Evolutionary conservation across 2,888 invertebrate genomes (phyloP).

Genomic region (Nysson spinosus): DNA sequence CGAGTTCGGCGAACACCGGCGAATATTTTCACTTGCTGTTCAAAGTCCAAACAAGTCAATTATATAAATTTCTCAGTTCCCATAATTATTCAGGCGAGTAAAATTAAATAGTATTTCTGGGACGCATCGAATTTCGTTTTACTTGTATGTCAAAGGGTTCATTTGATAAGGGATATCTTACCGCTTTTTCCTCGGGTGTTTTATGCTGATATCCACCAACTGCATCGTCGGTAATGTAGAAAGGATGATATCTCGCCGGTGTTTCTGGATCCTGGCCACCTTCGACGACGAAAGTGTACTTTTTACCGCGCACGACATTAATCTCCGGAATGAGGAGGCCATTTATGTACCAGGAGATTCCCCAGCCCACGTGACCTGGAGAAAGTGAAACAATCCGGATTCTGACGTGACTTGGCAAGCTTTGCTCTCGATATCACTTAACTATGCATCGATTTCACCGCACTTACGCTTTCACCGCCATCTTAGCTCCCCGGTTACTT

Average conservation of each 20-base stretch:
- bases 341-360: constrained; percentile 96
- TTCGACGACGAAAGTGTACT: constrained; percentile 93
- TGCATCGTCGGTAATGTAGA: constrained; percentile 95
- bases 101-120: too few species aligned
- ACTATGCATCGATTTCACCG: neutral
- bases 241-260: constrained; percentile 93
- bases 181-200: constrained; percentile 88
- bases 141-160: too few species aligned
- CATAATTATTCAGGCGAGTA: too few species aligned
- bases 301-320: constrained; percentile 90
- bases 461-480: too few species aligned
- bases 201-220: constrained; percentile 94
- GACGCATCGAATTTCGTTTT: too few species aligned
- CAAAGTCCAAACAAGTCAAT: too few species aligned
- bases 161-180: too few species aligned
- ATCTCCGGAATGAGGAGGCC: constrained; percentile 94
- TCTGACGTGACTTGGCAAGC: neutral
- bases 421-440: too few species aligned
- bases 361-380: constrained; percentile 94
- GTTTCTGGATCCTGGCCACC: constrained; percentile 88
- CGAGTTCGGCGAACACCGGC: constrained; percentile 88
- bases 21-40: constrained; percentile 85
- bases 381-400: constrained; percentile 5
- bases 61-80: too few species aligned
- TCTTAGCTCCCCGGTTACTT: too few species aligned